Evolutionary conservation across 1,140 invertebrate genomes (phyloP).

Genomic region (Apis mellifera): Amel_HAv3.1 CM009944.2:7585501-7586000

Average conservation of each 20-base stretch:
- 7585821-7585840: conserved; percentile 23
- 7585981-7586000: conserved; percentile 33
- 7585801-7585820: not conserved
- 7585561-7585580: no score
- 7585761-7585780: conserved; percentile 10
- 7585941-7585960: not conserved
- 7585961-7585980: conserved; percentile 26
- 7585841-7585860: conserved; percentile 48
- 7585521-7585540: not conserved
- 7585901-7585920: no score
- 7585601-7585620: not conserved
- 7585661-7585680: not conserved
- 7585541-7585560: not conserved
- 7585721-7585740: conserved; percentile 20
- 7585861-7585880: conserved; percentile 25
- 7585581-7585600: not conserved
- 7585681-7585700: conserved; percentile 22
- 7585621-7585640: not conserved
- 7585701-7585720: not conserved
- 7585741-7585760: conserved; percentile 24
- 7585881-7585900: conserved; percentile 32
- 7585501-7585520: not conserved
- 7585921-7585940: not conserved
- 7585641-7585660: not conserved
- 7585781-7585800: conserved; percentile 4